These are phyloP conservation scores for Drosophila kanekoi DNA, from an alignment of 2,888 invertebrate genomes.

Conservation along the genomic window DNA sequence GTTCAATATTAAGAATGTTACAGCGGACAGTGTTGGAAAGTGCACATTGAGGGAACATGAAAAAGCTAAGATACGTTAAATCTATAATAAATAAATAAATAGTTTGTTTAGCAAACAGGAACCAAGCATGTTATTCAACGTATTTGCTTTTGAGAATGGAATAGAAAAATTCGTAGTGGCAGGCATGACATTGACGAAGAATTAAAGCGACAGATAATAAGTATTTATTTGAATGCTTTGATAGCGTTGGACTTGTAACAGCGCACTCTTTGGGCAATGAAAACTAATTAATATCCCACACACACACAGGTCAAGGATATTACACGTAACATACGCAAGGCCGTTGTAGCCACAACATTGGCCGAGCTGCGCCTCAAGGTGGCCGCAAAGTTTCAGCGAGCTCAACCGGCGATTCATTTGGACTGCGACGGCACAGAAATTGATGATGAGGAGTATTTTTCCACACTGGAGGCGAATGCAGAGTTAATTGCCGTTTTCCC, in stretches of 20 bases:
- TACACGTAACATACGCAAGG: conserved; percentile 91
- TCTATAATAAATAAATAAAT: neutral
- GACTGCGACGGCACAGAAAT: conserved; percentile 97
- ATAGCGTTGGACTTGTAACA: neutral
- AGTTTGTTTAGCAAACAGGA: neutral
- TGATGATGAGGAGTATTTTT: conserved; percentile 97
- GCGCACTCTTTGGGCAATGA: conserved; percentile 1
- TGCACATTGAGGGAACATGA: neutral
- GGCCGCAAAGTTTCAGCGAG: conserved; percentile 89
- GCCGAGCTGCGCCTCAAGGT: conserved; percentile 91
- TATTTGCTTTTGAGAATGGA: neutral
- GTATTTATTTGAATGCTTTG: neutral
- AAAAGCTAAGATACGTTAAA: neutral
- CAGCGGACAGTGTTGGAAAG: neutral
- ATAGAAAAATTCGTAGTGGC: neutral
- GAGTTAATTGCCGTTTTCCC: conserved; percentile 92
- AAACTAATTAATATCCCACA: conserved; percentile 39
- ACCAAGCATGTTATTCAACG: too few relatives aligned
- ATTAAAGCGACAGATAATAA: neutral
- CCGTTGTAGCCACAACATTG: conserved; percentile 91
- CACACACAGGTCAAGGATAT: conserved; percentile 86
- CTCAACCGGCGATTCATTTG: conserved; percentile 90
- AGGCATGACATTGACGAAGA: neutral
- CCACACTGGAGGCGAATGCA: conserved; percentile 94
- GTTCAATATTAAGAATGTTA: neutral